phyloP scores from a whole-genome alignment of 2,113 vertebrate species.

The Hemiscyllium ocellatum region DNA sequence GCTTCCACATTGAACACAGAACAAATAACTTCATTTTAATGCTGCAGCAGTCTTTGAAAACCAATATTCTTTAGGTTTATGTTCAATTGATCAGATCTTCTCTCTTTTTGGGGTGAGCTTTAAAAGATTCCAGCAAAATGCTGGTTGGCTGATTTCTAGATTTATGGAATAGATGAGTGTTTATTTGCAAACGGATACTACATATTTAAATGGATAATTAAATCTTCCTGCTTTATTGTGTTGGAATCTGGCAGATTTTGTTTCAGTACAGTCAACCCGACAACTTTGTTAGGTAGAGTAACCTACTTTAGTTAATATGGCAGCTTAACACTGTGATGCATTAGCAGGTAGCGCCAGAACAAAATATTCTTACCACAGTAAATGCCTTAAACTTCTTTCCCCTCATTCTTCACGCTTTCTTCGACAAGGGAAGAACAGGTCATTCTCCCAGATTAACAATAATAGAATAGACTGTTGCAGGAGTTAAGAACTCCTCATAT shows the following conservation, averaged over 20 bases:
- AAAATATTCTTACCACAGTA: background rate
- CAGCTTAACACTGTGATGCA: background rate
- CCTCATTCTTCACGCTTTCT: background rate
- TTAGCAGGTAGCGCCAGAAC: background rate
- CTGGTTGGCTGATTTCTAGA: background rate
- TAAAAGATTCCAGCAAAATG: background rate
- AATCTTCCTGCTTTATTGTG: background rate
- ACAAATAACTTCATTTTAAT: background rate
- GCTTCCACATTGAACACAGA: background rate
- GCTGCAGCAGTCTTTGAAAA: constrained; percentile 12
- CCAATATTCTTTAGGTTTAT: background rate
- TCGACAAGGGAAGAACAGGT: background rate
- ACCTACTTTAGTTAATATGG: constrained; percentile 15
- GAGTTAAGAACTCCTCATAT: background rate
- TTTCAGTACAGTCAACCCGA: constrained; percentile 13
- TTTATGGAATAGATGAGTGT: background rate
- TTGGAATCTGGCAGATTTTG: constrained; percentile 2
- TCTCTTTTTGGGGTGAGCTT: background rate
- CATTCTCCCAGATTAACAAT: background rate
- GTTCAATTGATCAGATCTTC: background rate
- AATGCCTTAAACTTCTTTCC: background rate
- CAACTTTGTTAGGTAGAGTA: background rate
- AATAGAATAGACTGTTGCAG: background rate
- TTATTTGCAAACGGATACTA: constrained; percentile 2
- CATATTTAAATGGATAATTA: constrained; percentile 24